phyloP scores from a whole-genome alignment of 2,888 invertebrate genomes.

The Galerucella calmariensis region DNA sequence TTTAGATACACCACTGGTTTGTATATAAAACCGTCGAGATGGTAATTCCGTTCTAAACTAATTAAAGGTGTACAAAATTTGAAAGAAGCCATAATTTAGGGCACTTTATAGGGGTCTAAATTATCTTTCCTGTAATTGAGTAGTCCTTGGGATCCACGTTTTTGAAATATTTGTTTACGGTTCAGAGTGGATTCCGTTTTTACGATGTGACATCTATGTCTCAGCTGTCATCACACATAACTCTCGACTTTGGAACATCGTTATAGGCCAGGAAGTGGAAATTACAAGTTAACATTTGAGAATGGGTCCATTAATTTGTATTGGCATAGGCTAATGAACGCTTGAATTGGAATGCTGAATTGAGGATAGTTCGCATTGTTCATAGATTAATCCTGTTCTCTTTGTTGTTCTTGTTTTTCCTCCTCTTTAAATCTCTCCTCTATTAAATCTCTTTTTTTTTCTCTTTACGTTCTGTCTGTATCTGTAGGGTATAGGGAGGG shows the following conservation, averaged over 20 bases:
- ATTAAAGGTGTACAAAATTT: conserved; percentile 62
- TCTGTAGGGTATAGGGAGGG: too few relatives aligned
- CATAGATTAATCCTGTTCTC: too few relatives aligned
- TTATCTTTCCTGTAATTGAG: conserved; percentile 54
- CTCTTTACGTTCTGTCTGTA: too few relatives aligned
- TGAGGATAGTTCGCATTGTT: too few relatives aligned
- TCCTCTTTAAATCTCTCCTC: too few relatives aligned
- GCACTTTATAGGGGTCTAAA: conserved; percentile 56
- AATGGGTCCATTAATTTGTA: too few relatives aligned
- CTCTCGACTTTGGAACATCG: conserved; percentile 56
- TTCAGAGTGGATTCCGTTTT: conserved; percentile 53
- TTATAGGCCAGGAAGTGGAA: conserved; percentile 4
- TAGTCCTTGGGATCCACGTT: conserved; percentile 53
- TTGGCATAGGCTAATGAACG: too few relatives aligned
- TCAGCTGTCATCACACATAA: conserved; percentile 60
- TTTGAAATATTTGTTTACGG: conserved; percentile 59
- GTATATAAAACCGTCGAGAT: conserved; percentile 37
- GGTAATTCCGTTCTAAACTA: conserved; percentile 56
- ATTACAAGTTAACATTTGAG: too few relatives aligned
- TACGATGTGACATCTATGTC: conserved; percentile 57
- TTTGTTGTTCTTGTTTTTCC: too few relatives aligned
- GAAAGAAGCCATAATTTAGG: conserved; percentile 59
- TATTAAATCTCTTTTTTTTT: too few relatives aligned
- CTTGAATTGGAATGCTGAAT: too few relatives aligned
- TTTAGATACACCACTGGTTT: conserved; percentile 51